phyloP scores from a whole-genome alignment of 2,888 invertebrate species.

The Pharmacophagus antenor region DNA sequence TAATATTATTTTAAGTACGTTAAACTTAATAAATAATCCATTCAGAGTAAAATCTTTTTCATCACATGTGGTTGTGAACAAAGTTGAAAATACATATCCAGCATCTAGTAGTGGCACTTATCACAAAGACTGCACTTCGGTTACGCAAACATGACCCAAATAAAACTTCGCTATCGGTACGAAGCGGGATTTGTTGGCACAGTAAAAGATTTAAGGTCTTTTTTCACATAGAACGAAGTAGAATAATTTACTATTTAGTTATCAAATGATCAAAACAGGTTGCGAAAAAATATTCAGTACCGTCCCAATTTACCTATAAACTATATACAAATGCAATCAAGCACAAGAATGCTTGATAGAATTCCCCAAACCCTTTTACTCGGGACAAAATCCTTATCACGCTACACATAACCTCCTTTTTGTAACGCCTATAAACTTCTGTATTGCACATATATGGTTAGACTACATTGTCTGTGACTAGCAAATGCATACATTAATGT shows the following conservation, averaged over 20 bases:
- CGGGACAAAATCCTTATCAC: too few relatives aligned
- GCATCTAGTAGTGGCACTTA: slow-evolving; percentile 42
- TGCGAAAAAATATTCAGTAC: too few relatives aligned
- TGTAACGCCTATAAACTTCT: too few relatives aligned
- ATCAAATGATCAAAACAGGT: too few relatives aligned
- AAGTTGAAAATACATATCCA: slow-evolving; percentile 33
- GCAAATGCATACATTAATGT: too few relatives aligned
- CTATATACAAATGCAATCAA: too few relatives aligned
- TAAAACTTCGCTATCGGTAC: slow-evolving; percentile 52
- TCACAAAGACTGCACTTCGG: slow-evolving; percentile 39
- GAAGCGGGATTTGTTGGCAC: slow-evolving; percentile 57
- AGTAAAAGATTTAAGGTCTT: slow-evolving; percentile 53
- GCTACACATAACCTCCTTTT: too few relatives aligned
- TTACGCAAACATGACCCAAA: slow-evolving; percentile 57
- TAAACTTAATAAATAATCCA: background rate
- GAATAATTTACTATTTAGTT: background rate
- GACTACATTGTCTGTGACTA: too few relatives aligned
- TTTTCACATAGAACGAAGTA: background rate
- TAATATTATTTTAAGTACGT: background rate
- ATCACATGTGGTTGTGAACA: slow-evolving; percentile 15
- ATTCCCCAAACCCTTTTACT: too few relatives aligned
- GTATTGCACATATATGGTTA: too few relatives aligned
- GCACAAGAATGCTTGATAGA: too few relatives aligned
- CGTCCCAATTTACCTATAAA: too few relatives aligned
- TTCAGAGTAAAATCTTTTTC: slow-evolving; percentile 21